phyloP scores from a whole-genome alignment of 1,140 invertebrate species.

The Cyclargus thomasi region DNA sequence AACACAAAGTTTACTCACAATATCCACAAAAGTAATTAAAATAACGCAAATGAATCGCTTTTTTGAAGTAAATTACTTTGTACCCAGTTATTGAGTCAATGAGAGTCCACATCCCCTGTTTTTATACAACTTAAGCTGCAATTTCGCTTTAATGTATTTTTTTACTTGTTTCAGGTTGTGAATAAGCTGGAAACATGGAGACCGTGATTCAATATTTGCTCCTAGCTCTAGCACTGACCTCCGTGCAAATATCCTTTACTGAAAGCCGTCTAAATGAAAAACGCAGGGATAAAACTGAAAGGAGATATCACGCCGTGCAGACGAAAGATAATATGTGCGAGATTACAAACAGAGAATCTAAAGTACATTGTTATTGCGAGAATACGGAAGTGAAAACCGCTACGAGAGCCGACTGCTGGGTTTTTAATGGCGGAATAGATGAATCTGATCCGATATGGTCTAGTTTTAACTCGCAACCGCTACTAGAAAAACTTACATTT shows the following conservation, averaged over 20 bases:
- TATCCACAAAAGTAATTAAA: neutral
- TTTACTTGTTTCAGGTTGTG: constrained; percentile 59
- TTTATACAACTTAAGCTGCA: constrained; percentile 21
- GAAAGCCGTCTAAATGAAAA: constrained; percentile 70
- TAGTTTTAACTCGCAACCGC: constrained; percentile 81
- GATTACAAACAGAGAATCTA: constrained; percentile 64
- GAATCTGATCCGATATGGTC: constrained; percentile 81
- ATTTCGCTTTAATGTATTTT: constrained; percentile 31
- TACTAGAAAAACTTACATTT: constrained; percentile 80
- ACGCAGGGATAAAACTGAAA: constrained; percentile 67
- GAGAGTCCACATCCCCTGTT: neutral
- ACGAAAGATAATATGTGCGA: constrained; percentile 69
- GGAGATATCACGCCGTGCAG: constrained; percentile 50
- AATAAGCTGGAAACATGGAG: constrained; percentile 54
- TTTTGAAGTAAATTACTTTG: constrained; percentile 1
- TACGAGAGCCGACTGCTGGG: constrained; percentile 76
- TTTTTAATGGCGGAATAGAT: constrained; percentile 80
- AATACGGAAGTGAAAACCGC: constrained; percentile 59
- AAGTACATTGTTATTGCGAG: constrained; percentile 72
- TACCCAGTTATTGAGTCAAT: constrained; percentile 9
- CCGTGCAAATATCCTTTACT: constrained; percentile 68
- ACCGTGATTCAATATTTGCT: constrained; percentile 68
- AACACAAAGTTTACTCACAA: neutral
- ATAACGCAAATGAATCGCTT: neutral
- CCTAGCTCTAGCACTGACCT: constrained; percentile 63